Base-by-base conservation (phyloP, 2,888 invertebrate genomes). In the Drosophila neutralis region DNA sequence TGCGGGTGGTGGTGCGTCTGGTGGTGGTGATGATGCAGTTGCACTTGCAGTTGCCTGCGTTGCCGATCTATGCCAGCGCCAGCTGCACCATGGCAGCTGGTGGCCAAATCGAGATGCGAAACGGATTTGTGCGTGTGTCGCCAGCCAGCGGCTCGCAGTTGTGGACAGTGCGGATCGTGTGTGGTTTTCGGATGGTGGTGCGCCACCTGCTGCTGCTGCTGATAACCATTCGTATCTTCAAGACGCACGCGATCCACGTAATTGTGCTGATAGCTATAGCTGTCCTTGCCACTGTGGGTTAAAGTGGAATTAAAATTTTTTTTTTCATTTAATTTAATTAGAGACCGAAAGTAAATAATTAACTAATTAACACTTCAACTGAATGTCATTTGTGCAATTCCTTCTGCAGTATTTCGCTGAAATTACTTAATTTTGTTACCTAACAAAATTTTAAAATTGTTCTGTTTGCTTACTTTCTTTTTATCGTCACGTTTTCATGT, bases 51-150 rank as follows among this genome's bases (percentile, higher is more conserved):
- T 49, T 45, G 66, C 40, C 73, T 48, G 48, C 78, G 80, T 13
- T 36, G 56, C 42, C 76, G 91, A 91, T 90, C 90, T 92, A 89
- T 72, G 81, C 85, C 85, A 83, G 83, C 78, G 69, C 89, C 83
- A 89, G 90, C 83, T 88, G 92, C 80, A 65, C 90, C 83, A 61
- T 88, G 90, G 77, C 91, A 91, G 90, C 91, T 92, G 82, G 93
- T 93, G 93, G 94, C 94, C 92, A 94, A 94, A 94, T 94, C 94
- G 92, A 94, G 93, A 93, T 94, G 94, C 89, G 93, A 92, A 57
- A 93, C 85, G 84, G 92, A 93, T 84, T 91, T 93, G 76, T 90
- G 85, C 13, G 87, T 83, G 82, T 92, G 93, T 77, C 92, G 92
- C 94, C 92, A 93, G 83, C 93, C 93, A 85, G 92, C 92, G 72